Base-by-base conservation (phyloP, 2,113 vertebrate species). In the Pagrus major region DNA sequence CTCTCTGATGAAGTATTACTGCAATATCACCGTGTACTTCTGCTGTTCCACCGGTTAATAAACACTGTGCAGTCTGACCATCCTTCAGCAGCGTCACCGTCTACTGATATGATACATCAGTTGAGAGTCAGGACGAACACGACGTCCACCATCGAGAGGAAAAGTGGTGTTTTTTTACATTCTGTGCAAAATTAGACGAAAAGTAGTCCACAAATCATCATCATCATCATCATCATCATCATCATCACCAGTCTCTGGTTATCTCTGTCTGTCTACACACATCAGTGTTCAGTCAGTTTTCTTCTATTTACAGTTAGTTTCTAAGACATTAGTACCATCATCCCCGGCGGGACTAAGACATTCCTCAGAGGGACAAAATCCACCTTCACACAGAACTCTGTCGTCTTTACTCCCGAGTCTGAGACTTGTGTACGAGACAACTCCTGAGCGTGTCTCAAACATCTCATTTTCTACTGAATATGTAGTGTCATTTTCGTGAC, bases 161-260 rank as follows among this genome's bases (percentile, higher is more conserved):
- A 74, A 71, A 61, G 52, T 56, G 61, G 66, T 59, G 42, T 70
- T 37, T 63, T 83, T 90, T 73, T 92, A 91, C 91, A 93, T 91
- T 93, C 88, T 91, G 91, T 92, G 91, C 87, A 93, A 91, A 91
- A 80, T 88, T 78, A 78, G 80, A 91, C 55, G 4, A 82, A 71
- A 63, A 88, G 52, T 51, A 56, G 82, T 87, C 63, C 54, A 76
- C 56, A 65, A 35, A 55, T 76, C 37, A 3, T 72, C 49, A 49
- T 44, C 25, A 21, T 44, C 14, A 3, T 25, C 39, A 4, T 41
- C 71, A 29, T 35, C 39, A 20, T 41, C 35, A 3, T 14, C 29
- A 7, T 35, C 59, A 23, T 37, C 25, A 16, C 15, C 47, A 49
- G 14, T 67, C 70, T 27, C 35, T 65, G 9, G 44, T 18, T 21